phyloP scores from a whole-genome alignment of 2,888 invertebrate genomes.

The Melangyna quadrimaculata region DNA sequence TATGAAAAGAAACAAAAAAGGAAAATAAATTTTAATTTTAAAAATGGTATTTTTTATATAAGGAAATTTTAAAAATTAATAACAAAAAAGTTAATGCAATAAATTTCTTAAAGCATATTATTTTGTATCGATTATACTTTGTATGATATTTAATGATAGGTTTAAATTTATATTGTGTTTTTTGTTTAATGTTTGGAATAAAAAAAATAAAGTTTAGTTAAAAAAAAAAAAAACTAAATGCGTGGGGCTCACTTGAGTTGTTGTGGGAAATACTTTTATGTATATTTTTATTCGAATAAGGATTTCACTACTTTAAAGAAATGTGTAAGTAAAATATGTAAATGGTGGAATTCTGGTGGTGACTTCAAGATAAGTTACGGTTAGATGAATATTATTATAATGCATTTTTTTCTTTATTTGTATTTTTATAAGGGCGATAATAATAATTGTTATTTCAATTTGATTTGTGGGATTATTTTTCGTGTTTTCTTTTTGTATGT shows the following conservation, averaged over 20 bases:
- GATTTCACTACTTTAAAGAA: conserved; percentile 27
- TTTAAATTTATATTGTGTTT: conserved; percentile 6
- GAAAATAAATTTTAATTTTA: conserved; percentile 36
- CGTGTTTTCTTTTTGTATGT: conserved; percentile 35
- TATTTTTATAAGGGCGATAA: conserved; percentile 19
- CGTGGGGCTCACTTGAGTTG: conserved; percentile 73
- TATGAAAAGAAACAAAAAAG: conserved; percentile 70
- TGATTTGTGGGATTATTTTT: conserved; percentile 12
- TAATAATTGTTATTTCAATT: neutral
- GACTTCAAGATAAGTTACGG: neutral
- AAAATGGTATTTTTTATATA: conserved; percentile 40
- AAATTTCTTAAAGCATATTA: conserved; percentile 20
- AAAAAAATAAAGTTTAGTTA: conserved; percentile 1
- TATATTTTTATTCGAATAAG: conserved; percentile 1
- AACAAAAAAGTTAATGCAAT: conserved; percentile 30
- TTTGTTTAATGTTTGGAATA: neutral
- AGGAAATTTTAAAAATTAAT: conserved; percentile 10
- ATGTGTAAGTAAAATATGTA: conserved; percentile 9
- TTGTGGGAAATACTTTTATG: conserved; percentile 33
- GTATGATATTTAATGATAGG: conserved; percentile 3
- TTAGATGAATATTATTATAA: neutral
- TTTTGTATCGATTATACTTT: conserved; percentile 22
- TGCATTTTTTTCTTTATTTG: neutral
- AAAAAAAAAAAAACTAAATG: conserved; percentile 45
- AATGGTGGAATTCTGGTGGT: conserved; percentile 20